These are phyloP conservation scores for Tragopan temminckii DNA, from an alignment of 2,797 vertebrate genomes.

Conservation along the genomic window DNA sequence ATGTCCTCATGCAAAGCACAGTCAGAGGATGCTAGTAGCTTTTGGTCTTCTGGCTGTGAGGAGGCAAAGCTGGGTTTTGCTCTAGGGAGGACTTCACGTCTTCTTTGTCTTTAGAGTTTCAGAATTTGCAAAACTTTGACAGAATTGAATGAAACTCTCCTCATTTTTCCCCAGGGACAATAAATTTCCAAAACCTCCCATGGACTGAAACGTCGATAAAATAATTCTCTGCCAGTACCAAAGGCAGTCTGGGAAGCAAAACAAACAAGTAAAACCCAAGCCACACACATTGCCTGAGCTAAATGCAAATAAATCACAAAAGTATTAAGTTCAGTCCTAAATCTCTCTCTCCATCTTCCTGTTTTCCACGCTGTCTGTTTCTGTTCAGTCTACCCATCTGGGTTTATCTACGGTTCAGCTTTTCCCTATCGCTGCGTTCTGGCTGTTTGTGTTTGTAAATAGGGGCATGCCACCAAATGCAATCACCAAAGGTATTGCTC, in stretches of 20 bases:
- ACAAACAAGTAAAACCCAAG: slow-evolving; percentile 51
- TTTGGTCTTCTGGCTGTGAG: neutral
- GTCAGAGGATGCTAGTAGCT: neutral
- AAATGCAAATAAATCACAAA: slow-evolving; percentile 56
- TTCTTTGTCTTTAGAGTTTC: neutral
- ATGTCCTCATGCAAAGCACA: neutral
- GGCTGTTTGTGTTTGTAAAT: neutral
- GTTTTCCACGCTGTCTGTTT: slow-evolving; percentile 28
- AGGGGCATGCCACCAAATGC: neutral
- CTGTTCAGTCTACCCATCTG: neutral
- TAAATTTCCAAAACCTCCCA: neutral
- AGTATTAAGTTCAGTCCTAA: slow-evolving; percentile 50
- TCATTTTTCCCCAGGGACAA: neutral
- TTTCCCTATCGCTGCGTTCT: neutral
- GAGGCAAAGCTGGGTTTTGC: neutral
- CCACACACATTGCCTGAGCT: slow-evolving; percentile 23
- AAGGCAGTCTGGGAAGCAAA: slow-evolving; percentile 37
- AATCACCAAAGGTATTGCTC: neutral
- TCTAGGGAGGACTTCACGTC: rapidly evolving
- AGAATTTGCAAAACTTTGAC: neutral
- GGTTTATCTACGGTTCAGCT: neutral
- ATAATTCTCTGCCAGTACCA: slow-evolving; percentile 37
- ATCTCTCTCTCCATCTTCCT: slow-evolving; percentile 16
- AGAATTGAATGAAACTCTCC: neutral
- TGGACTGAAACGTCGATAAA: neutral